A percentile compares a stretch with the other conserved stretches of the same genome.
Conservation (phyloP, 2,888 invertebrate genomes). For the Acanthosepion esculentum region DNA sequence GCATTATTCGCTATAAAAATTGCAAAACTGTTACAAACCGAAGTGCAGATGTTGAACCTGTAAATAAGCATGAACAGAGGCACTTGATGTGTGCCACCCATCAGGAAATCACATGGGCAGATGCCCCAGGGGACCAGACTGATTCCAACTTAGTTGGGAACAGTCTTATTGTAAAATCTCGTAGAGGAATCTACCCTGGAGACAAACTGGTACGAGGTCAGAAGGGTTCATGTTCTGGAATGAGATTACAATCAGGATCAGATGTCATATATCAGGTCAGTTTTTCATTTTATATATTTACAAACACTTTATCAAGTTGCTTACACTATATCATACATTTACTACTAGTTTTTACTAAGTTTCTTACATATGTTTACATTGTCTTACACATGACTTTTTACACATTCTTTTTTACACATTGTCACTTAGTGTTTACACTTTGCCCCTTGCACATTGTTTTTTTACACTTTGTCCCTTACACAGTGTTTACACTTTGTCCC, state of each 20-base stretch:
- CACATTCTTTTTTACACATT: no score
- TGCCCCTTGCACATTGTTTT: no score
- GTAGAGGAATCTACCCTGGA: constrained; percentile 23
- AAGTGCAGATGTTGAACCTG: not conserved
- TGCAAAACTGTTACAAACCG: not conserved
- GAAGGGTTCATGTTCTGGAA: not conserved
- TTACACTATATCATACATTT: no score
- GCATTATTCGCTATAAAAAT: not conserved
- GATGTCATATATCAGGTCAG: not conserved
- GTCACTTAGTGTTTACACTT: no score
- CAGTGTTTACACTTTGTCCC: no score
- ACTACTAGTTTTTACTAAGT: no score
- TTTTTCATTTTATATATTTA: not conserved
- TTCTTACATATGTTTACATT: no score
- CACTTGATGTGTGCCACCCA: not conserved
- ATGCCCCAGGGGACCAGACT: constrained; percentile 33
- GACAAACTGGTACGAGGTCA: constrained; percentile 4
- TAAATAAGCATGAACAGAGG: not conserved
- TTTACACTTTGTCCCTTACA: no score
- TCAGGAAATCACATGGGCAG: constrained; percentile 8
- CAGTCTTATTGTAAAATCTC: not conserved
- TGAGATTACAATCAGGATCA: not conserved
- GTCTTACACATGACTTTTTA: no score
- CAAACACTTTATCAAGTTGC: no score
- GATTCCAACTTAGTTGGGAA: constrained; percentile 33